Evolutionary conservation across 2,113 vertebrate genomes (phyloP), one percentile per base, ranked within the genome.

Genomic region (Microtus ochrogaster): DNA sequence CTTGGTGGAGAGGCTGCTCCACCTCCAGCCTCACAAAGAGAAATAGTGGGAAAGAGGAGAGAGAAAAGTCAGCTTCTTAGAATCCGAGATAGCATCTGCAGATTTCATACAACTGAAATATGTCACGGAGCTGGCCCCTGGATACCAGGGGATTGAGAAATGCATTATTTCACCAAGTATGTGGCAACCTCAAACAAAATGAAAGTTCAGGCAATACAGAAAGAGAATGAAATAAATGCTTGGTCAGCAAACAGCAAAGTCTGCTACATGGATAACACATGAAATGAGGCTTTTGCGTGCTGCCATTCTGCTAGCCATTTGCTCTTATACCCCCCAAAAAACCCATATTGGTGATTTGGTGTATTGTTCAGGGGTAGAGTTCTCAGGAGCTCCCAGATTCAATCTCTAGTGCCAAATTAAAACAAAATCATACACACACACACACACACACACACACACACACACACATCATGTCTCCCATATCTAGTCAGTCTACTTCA

Each of bases 261-360:
- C 39, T 36, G 17, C 44, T 19, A 0, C 17, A 10, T 39, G 44
- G 47, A 26, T 81, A 81, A 4, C 13, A 14, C n/a, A 24, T 33
- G 68, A 74, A 65, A 70, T 47, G 33, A 24, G 9, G 13, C 16
- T 11, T 39, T 66, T 22, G 7, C 12, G 2, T 8, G 13, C 49
- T 74, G 8, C 13, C 0, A 4, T 63, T 36, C 58, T 26, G 1
- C 5, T 8, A 24, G 26, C 33, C 2, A 10, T 24, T 24, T 11
- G 6, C 16, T 30, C 68, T 65, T 41, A 7, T 16, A 36, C n/a
- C 89, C 33, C 49, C 14, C 12, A 52, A 36, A 44, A 66, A 36
- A 58, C 16, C 30, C 4, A 58, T 33, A 21, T 9, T 41, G 61
- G 4, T 3, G 4, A 24, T 5, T 58, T 36, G 26, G 73, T 11